A percentile compares a stretch with the other conserved stretches of the same genome.
phyloP scores from a whole-genome alignment of 1,140 invertebrate species.

The Eubasilissa regina region DNA sequence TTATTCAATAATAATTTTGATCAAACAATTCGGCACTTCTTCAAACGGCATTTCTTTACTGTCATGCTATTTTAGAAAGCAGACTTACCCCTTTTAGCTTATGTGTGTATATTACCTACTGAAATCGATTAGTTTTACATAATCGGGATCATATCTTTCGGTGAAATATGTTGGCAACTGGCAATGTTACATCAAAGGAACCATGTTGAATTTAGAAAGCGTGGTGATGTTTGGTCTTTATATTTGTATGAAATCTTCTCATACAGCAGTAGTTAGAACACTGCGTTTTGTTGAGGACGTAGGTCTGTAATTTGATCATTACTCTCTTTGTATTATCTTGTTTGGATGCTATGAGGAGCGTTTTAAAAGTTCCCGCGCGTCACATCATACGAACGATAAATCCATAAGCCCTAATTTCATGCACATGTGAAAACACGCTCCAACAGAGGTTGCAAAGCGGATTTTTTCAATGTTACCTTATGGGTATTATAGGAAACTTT shows the following conservation, averaged over 20 bases:
- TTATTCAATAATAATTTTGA: not conserved
- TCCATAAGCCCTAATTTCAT: slow-evolving; percentile 51
- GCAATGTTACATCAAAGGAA: not conserved
- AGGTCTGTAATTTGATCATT: not conserved
- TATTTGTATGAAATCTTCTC: too few relatives aligned
- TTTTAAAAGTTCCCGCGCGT: slow-evolving; percentile 41
- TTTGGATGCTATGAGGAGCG: slow-evolving; percentile 11
- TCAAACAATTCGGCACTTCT: slow-evolving; percentile 5
- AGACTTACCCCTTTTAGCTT: too few relatives aligned
- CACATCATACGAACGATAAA: slow-evolving; percentile 47
- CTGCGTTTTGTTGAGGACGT: too few relatives aligned
- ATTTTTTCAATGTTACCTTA: not conserved
- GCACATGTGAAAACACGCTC: slow-evolving; percentile 50
- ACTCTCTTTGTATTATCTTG: not conserved
- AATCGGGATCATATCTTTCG: too few relatives aligned
- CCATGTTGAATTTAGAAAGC: not conserved
- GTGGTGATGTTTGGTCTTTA: not conserved
- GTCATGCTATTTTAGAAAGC: too few relatives aligned
- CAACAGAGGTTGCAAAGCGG: slow-evolving; percentile 33
- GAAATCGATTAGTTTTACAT: too few relatives aligned
- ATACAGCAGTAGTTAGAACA: too few relatives aligned
- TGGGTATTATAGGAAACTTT: not conserved
- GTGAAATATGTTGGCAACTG: too few relatives aligned
- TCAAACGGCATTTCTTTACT: not conserved
- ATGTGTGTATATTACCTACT: too few relatives aligned